These are phyloP conservation scores for Rhinoptilus africanus DNA, from an alignment of 2,113 vertebrate species.

Conservation along the genomic window DNA sequence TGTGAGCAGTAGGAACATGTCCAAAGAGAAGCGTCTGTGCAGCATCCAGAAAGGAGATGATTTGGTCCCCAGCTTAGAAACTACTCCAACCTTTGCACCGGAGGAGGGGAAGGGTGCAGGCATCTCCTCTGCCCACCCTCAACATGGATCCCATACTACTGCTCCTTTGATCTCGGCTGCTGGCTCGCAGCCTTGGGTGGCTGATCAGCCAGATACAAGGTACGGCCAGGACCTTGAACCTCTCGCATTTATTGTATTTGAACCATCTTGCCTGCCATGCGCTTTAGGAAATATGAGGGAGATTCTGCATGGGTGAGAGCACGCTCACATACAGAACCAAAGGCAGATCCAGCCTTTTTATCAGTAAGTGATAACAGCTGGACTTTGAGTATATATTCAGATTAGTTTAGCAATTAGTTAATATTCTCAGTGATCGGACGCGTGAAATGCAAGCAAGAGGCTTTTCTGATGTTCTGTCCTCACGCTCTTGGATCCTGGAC, in stretches of 20 bases:
- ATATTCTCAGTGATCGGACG: neutral
- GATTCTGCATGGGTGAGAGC: neutral
- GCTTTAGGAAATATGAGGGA: neutral
- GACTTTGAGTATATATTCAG: neutral
- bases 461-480: neutral
- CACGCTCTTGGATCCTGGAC: neutral
- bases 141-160: neutral
- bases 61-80: neutral
- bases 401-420: neutral
- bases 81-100: neutral
- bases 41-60: neutral
- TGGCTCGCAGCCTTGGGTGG: neutral
- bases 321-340: rapidly evolving
- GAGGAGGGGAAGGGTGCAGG: neutral
- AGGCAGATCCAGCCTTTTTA: neutral
- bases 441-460: neutral
- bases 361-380: neutral
- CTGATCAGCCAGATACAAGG: neutral
- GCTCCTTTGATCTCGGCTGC: neutral
- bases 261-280: neutral
- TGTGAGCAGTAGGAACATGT: neutral
- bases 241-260: neutral
- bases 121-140: neutral
- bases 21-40: neutral
- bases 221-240: neutral